Conservation (phyloP, 35 echinoderm and acorn worm genomes). For the Ophioderma brevispina region DNA sequence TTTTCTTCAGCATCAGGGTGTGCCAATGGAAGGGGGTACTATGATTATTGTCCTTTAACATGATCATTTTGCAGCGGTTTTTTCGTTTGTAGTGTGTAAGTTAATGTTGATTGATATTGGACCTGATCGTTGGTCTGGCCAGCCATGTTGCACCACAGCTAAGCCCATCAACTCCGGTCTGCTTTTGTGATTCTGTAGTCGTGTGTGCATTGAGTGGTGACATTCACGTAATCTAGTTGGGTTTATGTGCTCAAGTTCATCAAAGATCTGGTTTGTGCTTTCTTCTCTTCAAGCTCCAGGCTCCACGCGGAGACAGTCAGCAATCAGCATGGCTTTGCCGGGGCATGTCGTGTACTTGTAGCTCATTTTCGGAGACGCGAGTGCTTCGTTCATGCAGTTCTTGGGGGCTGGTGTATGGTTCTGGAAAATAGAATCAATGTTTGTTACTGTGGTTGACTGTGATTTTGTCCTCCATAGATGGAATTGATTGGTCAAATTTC, state of each 20-base stretch:
- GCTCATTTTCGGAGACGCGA: slow-evolving; percentile 19
- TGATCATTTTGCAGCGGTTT: neutral
- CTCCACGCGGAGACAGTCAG: slow-evolving; percentile 60
- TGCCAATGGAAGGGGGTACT: neutral
- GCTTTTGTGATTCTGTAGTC: slow-evolving; percentile 15
- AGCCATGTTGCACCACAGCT: slow-evolving; percentile 22
- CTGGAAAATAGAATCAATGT: slow-evolving; percentile 47
- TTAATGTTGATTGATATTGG: neutral
- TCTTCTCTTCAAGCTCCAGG: slow-evolving; percentile 29
- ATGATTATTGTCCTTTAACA: neutral
- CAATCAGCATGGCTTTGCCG: slow-evolving; percentile 56
- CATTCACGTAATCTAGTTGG: slow-evolving; percentile 19
- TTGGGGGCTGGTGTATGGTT: slow-evolving; percentile 63
- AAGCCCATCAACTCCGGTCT: slow-evolving; percentile 7
- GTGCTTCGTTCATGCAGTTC: slow-evolving; percentile 63
- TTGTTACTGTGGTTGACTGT: slow-evolving; percentile 63
- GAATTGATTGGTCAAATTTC: slow-evolving; percentile 66
- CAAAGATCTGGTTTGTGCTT: slow-evolving; percentile 26
- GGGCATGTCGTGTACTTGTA: slow-evolving; percentile 48
- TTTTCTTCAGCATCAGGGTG: slow-evolving; percentile 12
- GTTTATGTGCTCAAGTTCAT: slow-evolving; percentile 52
- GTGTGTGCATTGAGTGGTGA: slow-evolving; percentile 31
- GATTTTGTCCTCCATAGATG: slow-evolving; percentile 43
- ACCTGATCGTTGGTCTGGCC: slow-evolving; percentile 44
- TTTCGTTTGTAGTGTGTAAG: slow-evolving; percentile 50